Evolutionary conservation across 1,140 invertebrate genomes (phyloP), one percentile per base, ranked within the genome.

Genomic region (Lepidurus apus): DNA sequence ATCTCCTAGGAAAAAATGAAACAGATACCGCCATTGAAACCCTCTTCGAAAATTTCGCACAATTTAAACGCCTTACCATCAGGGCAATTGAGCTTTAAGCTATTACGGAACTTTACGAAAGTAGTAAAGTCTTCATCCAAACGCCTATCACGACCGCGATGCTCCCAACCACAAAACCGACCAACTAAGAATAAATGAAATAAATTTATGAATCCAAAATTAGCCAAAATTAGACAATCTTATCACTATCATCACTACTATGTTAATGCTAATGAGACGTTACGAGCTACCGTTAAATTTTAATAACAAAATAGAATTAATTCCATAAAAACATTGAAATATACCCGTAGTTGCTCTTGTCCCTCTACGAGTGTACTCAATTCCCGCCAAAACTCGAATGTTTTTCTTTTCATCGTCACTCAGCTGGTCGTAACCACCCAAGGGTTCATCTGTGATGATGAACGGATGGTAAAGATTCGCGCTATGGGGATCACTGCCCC

Each of bases 401-500:
- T 89, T 88, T 74, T 89, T 89, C 83, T 93, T 90, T 43, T 91
- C 90, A 5, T 87, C 88, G 83, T 93, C 92, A 21, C 87, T 89
- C 1, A 93, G 86, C 44, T 90, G 87, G 82, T 93, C 92, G 79
- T 91, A 93, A 0, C 93, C 94, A 73, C 94, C 94, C 81, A 91
- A 89, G 1, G 91, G 89, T 83, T 95, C 94, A 83, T 93, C 91
- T 4, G 95, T 95, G 79, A 98, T 93, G 74, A 98, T 94, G 45
- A 98, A 86, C 8, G 96, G 96, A 88, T 98, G 95, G 86, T 97
- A 97, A 83, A 90, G 89, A 74, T 93, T 90, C 0, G 93, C 87
- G 80, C 93, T 95, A 83, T 96, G 93, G 5, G 94, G 94, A 87
- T 97, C 94, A 82, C 95, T 95, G 1, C 95, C 95, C 43, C 95